A percentile compares a stretch with the other conserved stretches of the same genome.
phyloP scores from a whole-genome alignment of 2,113 vertebrate species.

The Stercorarius parasiticus region DNA sequence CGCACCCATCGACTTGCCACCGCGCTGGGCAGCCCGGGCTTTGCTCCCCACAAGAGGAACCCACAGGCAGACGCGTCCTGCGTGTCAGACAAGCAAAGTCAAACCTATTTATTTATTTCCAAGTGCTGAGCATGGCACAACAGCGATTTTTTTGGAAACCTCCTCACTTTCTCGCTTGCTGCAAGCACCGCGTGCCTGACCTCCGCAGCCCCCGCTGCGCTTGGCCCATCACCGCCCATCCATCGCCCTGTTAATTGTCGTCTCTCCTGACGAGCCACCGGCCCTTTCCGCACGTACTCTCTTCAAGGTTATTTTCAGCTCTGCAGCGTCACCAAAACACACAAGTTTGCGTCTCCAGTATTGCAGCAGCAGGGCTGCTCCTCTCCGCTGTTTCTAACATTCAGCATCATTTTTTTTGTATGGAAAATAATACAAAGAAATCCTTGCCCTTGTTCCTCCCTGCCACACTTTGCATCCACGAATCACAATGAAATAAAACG shows the following conservation, averaged over 20 bases:
- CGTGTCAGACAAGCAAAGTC: neutral
- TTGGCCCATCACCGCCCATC: neutral
- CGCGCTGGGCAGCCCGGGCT: neutral
- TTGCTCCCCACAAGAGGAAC: neutral
- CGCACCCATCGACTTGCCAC: neutral
- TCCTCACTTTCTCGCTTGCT: neutral
- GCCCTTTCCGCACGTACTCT: neutral
- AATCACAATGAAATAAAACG: neutral
- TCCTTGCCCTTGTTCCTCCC: rapidly evolving
- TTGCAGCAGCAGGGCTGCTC: neutral
- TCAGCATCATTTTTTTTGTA: neutral
- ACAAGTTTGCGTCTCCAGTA: rapidly evolving
- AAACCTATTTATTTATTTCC: neutral
- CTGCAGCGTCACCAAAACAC: neutral
- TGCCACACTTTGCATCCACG: rapidly evolving
- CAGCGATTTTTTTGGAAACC: neutral
- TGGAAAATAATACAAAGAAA: neutral
- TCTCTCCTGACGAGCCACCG: neutral
- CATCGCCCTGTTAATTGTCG: neutral
- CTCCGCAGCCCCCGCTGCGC: neutral
- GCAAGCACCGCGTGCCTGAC: neutral
- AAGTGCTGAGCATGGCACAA: neutral
- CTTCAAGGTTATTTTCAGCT: neutral
- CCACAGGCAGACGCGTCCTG: rapidly evolving
- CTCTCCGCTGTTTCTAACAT: neutral